These are phyloP conservation scores for Parnassius apollo DNA, from an alignment of 2,888 invertebrate species.

Conservation along the genomic window DNA sequence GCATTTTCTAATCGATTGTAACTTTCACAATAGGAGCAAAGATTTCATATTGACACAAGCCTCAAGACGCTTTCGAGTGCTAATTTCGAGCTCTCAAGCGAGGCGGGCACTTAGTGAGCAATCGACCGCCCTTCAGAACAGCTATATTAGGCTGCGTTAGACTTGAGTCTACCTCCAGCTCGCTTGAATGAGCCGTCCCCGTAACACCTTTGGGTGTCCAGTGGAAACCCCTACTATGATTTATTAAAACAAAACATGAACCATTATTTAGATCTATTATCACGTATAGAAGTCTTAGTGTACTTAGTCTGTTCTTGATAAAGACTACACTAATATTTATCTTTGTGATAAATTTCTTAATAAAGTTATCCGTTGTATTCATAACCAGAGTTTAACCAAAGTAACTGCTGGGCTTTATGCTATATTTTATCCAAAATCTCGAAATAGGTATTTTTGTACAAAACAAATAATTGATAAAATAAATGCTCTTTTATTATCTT, in stretches of 20 bases:
- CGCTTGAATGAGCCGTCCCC: conserved; percentile 59
- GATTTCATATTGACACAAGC: conserved; percentile 34
- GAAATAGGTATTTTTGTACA: too few relatives aligned
- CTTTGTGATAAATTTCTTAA: too few relatives aligned
- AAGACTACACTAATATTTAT: too few relatives aligned
- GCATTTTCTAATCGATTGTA: conserved; percentile 20
- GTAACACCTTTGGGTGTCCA: conserved; percentile 72
- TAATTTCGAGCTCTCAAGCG: conserved; percentile 62
- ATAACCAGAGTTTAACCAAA: too few relatives aligned
- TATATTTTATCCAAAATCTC: too few relatives aligned
- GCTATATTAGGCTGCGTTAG: conserved; percentile 60
- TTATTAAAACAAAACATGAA: background rate
- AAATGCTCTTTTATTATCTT: too few relatives aligned
- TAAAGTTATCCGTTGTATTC: too few relatives aligned
- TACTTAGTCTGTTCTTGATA: too few relatives aligned
- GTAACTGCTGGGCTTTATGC: too few relatives aligned
- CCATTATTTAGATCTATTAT: too few relatives aligned
- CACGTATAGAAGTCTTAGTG: too few relatives aligned
- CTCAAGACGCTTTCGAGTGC: conserved; percentile 49
- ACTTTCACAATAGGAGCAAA: conserved; percentile 25
- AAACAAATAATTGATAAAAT: too few relatives aligned
- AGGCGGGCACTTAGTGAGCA: conserved; percentile 61
- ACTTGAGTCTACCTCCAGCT: conserved; percentile 44
- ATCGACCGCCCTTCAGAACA: conserved; percentile 48
- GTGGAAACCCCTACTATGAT: conserved; percentile 42